A percentile compares a stretch with the other conserved stretches of the same genome.
These are phyloP conservation scores for Erynnis tages DNA, from an alignment of 2,888 invertebrate genomes.

Conservation along the genomic window DNA sequence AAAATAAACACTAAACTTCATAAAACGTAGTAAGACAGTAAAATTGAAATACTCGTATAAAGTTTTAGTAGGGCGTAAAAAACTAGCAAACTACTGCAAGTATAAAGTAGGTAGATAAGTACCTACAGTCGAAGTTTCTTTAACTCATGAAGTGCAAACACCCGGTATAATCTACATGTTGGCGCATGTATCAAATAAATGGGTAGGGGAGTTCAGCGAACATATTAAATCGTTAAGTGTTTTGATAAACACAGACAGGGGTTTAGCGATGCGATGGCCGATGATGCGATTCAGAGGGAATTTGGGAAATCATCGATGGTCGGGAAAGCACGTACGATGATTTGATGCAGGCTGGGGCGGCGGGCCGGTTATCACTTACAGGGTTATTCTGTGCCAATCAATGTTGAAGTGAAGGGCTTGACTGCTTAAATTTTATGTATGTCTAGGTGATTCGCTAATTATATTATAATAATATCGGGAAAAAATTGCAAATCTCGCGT, in stretches of 20 bases:
- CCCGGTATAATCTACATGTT: slow-evolving; percentile 55
- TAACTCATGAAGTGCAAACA: slow-evolving; percentile 36
- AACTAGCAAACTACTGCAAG: slow-evolving; percentile 14
- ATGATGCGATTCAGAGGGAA: slow-evolving; percentile 68
- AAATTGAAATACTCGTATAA: slow-evolving; percentile 8
- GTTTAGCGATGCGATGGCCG: slow-evolving; percentile 62
- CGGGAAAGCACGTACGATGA: slow-evolving; percentile 56
- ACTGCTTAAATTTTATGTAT: no score
- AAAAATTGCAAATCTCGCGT: no score
- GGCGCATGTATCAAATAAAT: slow-evolving; percentile 39
- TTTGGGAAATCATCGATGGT: slow-evolving; percentile 65
- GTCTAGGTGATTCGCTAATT: no score
- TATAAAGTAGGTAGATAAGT: no score
- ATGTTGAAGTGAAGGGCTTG: slow-evolving; percentile 4
- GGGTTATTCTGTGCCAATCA: slow-evolving; percentile 14
- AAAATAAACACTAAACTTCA: slow-evolving; percentile 28
- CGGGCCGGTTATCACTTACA: slow-evolving; percentile 23
- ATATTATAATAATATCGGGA: no score
- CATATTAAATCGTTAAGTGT: slow-evolving; percentile 81
- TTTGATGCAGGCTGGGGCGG: slow-evolving; percentile 33
- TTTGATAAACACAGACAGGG: slow-evolving; percentile 78
- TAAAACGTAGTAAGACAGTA: slow-evolving; percentile 7
- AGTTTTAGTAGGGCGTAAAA: slow-evolving; percentile 11
- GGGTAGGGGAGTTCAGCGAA: slow-evolving; percentile 63
- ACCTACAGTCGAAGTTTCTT: slow-evolving; percentile 9